Evolutionary conservation across 2,113 vertebrate genomes (phyloP), one percentile per base, ranked within the genome.

Genomic region (Proteles cristata): DNA sequence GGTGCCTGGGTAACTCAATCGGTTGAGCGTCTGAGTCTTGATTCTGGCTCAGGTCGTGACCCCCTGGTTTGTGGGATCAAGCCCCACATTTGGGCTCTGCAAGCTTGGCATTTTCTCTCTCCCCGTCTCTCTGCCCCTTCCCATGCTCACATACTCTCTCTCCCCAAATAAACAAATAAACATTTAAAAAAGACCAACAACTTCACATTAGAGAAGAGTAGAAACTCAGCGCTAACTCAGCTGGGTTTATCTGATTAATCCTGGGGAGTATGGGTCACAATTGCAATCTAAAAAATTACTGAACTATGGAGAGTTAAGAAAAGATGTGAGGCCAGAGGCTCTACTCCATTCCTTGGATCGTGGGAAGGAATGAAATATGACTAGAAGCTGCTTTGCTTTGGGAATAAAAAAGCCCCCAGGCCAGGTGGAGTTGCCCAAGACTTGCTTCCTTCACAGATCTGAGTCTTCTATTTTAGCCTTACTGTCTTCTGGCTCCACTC

Each of bases 271-370:
- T 35, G 58, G 68, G 39, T 82, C 87, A 83, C 16, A 43, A 28
- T 94, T 96, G 58, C 48, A 69, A 26, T 48, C 19, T 25, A 88
- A 88, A n/a, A 80, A 77, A 93, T 81, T 95, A 65, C 43, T 68
- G 31, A 71, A 43, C 10, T 73, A 7, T 19, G 16, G 68, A 83
- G 71, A 66, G 35, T 86, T 95, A 39, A 82, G 45, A 43, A 82
- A 25, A 48, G 58, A 28, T 81, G 35, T 69, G 26, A 85, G 86
- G 33, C 28, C 43, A 43, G 43, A 50, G 0, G 12, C 71, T 31
- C n/a, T 58, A 63, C 10, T 28, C 65, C 6, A 39, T 79, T 76
- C 61, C 66, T 26, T 17, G 91, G n/a, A 19, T 35, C 9, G 6
- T 25, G 8, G 26, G 28, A 39, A 79, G 25, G 69, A 43, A 39